Base-by-base conservation (phyloP, 2,113 vertebrate species). In the Phylloscopus whistleri region DNA sequence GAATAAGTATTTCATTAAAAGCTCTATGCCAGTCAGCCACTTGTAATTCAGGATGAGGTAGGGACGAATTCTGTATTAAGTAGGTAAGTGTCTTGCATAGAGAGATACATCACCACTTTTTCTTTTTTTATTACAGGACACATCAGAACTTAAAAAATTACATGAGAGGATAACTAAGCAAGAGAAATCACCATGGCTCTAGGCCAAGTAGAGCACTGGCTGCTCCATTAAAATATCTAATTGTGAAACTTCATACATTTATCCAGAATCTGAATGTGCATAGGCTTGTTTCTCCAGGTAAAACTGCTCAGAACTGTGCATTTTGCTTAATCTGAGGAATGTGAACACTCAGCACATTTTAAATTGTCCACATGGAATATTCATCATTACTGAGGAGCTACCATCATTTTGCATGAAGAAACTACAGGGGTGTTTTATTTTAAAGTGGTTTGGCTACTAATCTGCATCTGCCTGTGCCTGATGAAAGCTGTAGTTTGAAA, bases 1-100 rank as follows among this genome's bases (percentile, higher is more conserved):
- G 62, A 79, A 93, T 92, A 88, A 88, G 24, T 51, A 39, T n/a
- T 83, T 93, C 49, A 77, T 82, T 93, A 84, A 92, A 72, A 92
- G 24, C 31, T 75, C 46, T 20, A 12, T 64, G 48, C 13, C n/a
- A 43, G 67, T 91, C 37, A 74, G 26, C 52, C 62, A 60, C 56
- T 43, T 13, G 4, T 56, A 91, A 90, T 27, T 60, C 51, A 13
- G 39, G 49, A 35, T 31, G 9, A 59, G 37, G 17, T 10, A 52
- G 28, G 11, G 18, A 78, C 23, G 6, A 84, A 48, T 10, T 41
- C 49, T 0, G 4, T 52, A 21, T 17, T 73, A 74, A 59, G 39
- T 49, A 86, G 41, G 6, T 39, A 41, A 52, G 33, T 46, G 26
- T 52, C 41, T 69, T 79, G 10, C 24, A 74, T 2, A 60, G 18